phyloP scores from a whole-genome alignment of 2,888 invertebrate species.

The Tenodera sinensis region DNA sequence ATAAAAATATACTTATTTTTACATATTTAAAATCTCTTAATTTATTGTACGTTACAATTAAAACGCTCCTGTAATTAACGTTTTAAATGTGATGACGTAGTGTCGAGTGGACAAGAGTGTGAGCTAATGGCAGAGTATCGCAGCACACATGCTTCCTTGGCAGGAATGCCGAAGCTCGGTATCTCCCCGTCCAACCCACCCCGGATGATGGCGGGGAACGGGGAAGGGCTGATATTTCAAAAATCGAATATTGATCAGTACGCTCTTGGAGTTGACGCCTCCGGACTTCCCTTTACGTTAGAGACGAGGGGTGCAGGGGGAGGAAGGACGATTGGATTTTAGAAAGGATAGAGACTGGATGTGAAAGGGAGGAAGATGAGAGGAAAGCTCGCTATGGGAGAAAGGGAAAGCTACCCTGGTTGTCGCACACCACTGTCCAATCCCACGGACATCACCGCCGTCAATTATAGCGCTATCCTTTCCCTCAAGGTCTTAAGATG shows the following conservation, averaged over 20 bases:
- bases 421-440: neutral
- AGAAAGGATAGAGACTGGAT: slow-evolving; percentile 13
- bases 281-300: slow-evolving; percentile 25
- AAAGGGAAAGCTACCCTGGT: neutral
- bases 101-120: neutral
- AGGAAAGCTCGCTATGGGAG: neutral
- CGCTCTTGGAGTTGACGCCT: slow-evolving; percentile 30
- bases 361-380: slow-evolving; percentile 18
- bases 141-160: neutral
- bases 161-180: slow-evolving; percentile 28
- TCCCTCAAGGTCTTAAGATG: neutral
- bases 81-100: too few species aligned
- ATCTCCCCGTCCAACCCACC: neutral
- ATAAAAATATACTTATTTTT: too few species aligned
- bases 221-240: slow-evolving; percentile 31
- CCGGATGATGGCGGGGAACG: slow-evolving; percentile 7
- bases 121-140: neutral
- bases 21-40: too few species aligned
- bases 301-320: slow-evolving; percentile 8
- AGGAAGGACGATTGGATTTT: slow-evolving; percentile 29
- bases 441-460: neutral
- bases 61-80: too few species aligned
- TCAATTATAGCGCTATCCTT: neutral
- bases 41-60: too few species aligned
- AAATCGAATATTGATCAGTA: slow-evolving; percentile 33